Base-by-base conservation (phyloP, 2,888 invertebrate species). In the Sesamia inferens region DNA sequence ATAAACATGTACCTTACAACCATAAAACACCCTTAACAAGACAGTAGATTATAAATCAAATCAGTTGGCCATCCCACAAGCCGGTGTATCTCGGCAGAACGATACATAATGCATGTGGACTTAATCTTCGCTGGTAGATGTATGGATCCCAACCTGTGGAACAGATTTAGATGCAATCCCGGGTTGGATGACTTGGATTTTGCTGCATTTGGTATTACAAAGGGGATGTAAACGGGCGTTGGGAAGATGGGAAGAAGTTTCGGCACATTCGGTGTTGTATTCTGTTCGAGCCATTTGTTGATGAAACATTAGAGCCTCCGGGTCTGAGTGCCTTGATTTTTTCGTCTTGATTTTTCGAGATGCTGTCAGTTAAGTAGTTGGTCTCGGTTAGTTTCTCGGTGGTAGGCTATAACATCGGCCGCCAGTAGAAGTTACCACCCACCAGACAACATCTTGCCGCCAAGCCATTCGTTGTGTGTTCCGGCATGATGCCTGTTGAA, bases 101-200 rank as follows among this genome's bases (percentile, higher is more conserved):
- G 79, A 85, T 85, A 81, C 77, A 85, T 82, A 85, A 85, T 84
- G 79, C 79, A 85, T 85, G 57, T 58, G 68, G 63, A 82, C 74
- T 85, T 82, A 85, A 85, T 85, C 85, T 85, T 78, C 55, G 65
- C 44, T 61, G 66, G 67, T 62, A 51, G 71, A 78, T 76, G 65
- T 78, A 65, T 73, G 73, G 70, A 70, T 57, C 66, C 71, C 82
- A 84, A 85, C 85, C 82, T 85, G 85, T 85, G 72, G 85, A 80
- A 51, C 69, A 78, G 84, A 78, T 83, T 83, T 78, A 78, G 69
- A 74, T 78, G 78, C 78, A 83, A 83, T 78, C 75, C 75, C 55
- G 57, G 54, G 8, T 55, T 57, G 54, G 71, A 73, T 76, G 64
- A 78, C 68, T 76, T 54, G 77, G 58, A 59, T 77, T 65, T 72